Conservation (phyloP, 2,888 invertebrate species). For the Papilio elwesi region DNA sequence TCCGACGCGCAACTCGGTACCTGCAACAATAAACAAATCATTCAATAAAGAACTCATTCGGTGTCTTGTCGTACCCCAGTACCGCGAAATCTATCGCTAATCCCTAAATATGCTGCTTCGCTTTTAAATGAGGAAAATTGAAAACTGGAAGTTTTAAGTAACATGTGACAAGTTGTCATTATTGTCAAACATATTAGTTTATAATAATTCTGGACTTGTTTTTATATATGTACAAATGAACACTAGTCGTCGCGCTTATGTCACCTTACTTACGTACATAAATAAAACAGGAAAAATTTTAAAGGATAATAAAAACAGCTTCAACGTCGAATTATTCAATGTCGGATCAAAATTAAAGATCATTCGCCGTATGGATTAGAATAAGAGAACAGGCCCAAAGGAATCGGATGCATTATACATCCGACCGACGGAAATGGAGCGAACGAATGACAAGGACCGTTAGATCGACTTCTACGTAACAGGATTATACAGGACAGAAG, state of each 20-base stretch:
- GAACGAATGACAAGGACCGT: constrained; percentile 43
- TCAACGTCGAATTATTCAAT: constrained; percentile 6
- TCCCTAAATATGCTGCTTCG: no score
- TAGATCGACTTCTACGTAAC: constrained; percentile 40
- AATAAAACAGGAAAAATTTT: neutral
- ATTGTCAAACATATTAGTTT: no score
- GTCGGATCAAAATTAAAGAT: neutral
- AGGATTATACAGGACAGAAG: constrained; percentile 21
- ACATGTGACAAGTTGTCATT: no score
- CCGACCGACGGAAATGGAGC: constrained; percentile 42
- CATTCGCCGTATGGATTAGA: neutral
- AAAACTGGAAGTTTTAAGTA: no score
- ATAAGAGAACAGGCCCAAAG: neutral
- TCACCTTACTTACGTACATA: neutral
- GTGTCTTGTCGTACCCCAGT: no score
- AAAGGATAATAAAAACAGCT: neutral
- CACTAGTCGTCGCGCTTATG: no score
- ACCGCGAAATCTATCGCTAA: no score
- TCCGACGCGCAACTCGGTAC: constrained; percentile 52
- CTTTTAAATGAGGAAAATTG: no score
- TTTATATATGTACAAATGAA: no score
- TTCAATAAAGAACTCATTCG: no score
- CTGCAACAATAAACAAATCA: constrained; percentile 45
- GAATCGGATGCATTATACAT: constrained; percentile 41
- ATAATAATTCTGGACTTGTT: no score